phyloP scores from a whole-genome alignment of 2,797 vertebrate species.

The Phaenicophaeus curvirostris region DNA sequence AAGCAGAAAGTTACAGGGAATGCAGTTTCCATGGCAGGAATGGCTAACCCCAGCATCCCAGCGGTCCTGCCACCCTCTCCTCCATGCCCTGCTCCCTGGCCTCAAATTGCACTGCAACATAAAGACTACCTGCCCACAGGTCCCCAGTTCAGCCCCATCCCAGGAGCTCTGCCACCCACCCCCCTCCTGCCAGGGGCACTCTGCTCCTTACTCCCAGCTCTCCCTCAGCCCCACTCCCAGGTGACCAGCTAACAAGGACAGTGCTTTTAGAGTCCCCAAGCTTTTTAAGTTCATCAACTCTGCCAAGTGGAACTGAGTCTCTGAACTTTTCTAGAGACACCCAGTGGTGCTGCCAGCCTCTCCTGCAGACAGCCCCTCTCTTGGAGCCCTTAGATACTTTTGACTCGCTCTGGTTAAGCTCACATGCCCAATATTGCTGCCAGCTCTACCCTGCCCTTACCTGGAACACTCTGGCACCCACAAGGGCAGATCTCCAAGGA shows the following conservation, averaged over 20 bases:
- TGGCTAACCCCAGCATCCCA: background rate
- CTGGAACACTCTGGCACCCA: background rate
- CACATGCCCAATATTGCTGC: background rate
- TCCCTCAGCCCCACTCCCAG: background rate
- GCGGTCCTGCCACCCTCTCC: background rate
- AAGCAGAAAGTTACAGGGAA: background rate
- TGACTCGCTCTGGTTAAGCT: background rate
- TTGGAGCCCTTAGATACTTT: background rate
- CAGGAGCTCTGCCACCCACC: background rate
- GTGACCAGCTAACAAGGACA: background rate
- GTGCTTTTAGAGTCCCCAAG: background rate
- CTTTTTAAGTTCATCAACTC: conserved; percentile 9
- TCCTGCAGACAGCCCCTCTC: background rate
- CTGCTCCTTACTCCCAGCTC: background rate
- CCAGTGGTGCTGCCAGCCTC: conserved; percentile 5
- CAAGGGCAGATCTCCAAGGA: background rate
- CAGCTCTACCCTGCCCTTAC: background rate
- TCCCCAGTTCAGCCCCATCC: background rate
- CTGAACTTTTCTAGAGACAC: conserved; percentile 20
- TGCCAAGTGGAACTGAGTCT: conserved; percentile 49
- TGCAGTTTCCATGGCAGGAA: background rate
- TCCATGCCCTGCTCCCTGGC: fast-evolving
- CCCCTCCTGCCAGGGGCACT: background rate
- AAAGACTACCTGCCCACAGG: background rate
- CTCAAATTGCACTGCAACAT: no score